Evolutionary conservation across 1,140 invertebrate species (phyloP).

Genomic region (Aphis craccivora): DNA sequence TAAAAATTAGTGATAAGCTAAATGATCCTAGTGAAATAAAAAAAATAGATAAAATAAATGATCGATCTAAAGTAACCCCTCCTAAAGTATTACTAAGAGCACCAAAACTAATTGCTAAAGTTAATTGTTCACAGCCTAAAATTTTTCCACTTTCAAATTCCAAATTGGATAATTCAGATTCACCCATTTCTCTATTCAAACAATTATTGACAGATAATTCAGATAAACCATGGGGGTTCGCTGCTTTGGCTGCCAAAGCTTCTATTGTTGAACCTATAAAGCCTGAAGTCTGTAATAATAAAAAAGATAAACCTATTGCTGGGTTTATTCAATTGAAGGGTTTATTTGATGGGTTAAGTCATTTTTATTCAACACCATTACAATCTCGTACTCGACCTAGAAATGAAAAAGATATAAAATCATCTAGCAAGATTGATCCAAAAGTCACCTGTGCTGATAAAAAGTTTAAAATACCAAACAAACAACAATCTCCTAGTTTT

Average conservation of each 20-base stretch:
- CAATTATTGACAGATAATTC: slow-evolving; percentile 48
- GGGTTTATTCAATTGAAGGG: slow-evolving; percentile 75
- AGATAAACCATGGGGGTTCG: slow-evolving; percentile 78
- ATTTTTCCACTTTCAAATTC: slow-evolving; percentile 50
- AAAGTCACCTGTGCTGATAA: slow-evolving; percentile 23
- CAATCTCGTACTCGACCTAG: slow-evolving; percentile 65
- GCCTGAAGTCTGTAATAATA: background rate
- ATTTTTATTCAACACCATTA: slow-evolving; percentile 77
- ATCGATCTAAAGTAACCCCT: slow-evolving; percentile 63
- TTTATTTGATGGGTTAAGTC: slow-evolving; percentile 84
- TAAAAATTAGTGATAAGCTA: slow-evolving; percentile 17
- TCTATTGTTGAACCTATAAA: slow-evolving; percentile 14
- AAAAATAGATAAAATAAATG: slow-evolving; percentile 47
- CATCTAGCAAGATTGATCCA: background rate
- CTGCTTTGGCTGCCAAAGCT: slow-evolving; percentile 69
- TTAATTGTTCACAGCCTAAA: slow-evolving; percentile 48
- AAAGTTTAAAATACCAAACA: background rate
- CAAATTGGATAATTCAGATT: slow-evolving; percentile 33
- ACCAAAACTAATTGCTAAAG: slow-evolving; percentile 51
- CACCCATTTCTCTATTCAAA: slow-evolving; percentile 40
- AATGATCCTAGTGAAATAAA: background rate
- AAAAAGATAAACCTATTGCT: slow-evolving; percentile 61
- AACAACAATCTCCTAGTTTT: slow-evolving; percentile 66
- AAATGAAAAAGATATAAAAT: slow-evolving; percentile 34
- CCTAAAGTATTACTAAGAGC: slow-evolving; percentile 54